Conservation (phyloP, 1,140 invertebrate genomes). For the Cyphomyrmex costatus region DNA sequence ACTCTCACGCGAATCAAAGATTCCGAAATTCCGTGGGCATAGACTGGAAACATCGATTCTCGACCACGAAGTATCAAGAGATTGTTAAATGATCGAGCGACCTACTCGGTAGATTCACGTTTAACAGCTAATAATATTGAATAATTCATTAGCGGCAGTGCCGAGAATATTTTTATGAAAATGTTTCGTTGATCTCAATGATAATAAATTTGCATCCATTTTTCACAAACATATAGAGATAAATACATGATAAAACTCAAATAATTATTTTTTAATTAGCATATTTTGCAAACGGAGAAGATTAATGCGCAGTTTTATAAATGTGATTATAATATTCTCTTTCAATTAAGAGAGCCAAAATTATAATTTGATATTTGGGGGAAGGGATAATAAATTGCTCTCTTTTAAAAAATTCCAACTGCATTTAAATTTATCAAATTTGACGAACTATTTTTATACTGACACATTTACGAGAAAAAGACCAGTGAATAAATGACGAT, state of each 20-base stretch:
- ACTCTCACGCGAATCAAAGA: slow-evolving; percentile 71
- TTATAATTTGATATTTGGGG: background rate
- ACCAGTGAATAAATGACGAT: slow-evolving; percentile 6
- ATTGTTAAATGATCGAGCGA: slow-evolving; percentile 62
- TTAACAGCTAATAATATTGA: background rate
- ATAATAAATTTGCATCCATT: background rate
- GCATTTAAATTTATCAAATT: background rate
- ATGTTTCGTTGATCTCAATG: slow-evolving; percentile 5
- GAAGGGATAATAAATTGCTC: background rate
- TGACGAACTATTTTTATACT: background rate
- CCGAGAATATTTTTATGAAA: slow-evolving; percentile 5
- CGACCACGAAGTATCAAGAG: slow-evolving; percentile 45
- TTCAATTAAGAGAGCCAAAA: background rate
- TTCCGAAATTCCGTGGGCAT: slow-evolving; percentile 49
- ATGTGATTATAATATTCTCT: slow-evolving; percentile 11
- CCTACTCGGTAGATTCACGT: slow-evolving; percentile 24
- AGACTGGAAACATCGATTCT: slow-evolving; percentile 72
- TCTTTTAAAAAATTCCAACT: background rate
- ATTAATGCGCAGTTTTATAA: slow-evolving; percentile 4
- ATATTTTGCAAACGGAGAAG: background rate
- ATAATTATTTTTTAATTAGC: slow-evolving; percentile 28
- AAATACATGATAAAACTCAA: slow-evolving; percentile 16
- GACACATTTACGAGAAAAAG: background rate
- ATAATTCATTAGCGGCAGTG: slow-evolving; percentile 10
- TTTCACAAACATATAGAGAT: background rate